Percentiles rank a stretch among this genome's conserved stretches.
Evolutionary conservation across 2,113 vertebrate species (phyloP).

Genomic region (Dromiciops gliroides): DNA sequence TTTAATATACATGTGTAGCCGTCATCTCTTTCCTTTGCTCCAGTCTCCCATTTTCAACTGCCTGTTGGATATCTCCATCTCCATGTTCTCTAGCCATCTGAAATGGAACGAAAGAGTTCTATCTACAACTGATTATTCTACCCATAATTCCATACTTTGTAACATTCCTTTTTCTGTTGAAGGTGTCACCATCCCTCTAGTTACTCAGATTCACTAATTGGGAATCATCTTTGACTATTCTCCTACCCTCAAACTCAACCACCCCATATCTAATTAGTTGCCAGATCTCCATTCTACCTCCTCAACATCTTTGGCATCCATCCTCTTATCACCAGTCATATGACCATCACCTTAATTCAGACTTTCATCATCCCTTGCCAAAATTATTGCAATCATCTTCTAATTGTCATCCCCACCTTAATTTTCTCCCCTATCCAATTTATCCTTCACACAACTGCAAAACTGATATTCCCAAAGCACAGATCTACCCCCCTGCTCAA

Average conservation of each 20-base stretch:
- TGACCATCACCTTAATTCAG: background rate
- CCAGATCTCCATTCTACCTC: background rate
- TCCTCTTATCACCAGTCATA: background rate
- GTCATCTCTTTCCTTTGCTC: background rate
- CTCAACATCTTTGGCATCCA: background rate
- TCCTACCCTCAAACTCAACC: background rate
- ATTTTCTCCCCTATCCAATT: background rate
- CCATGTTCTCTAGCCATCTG: background rate
- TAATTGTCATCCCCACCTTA: background rate
- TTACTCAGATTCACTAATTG: background rate
- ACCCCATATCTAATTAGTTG: background rate
- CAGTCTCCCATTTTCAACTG: background rate
- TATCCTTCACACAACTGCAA: background rate
- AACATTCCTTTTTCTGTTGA: background rate
- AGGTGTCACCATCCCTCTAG: background rate
- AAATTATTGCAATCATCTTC: background rate
- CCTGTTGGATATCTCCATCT: background rate
- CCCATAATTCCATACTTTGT: background rate
- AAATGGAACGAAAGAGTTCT: background rate
- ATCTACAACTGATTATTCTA: background rate
- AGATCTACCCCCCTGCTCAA: background rate
- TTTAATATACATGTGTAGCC: background rate
- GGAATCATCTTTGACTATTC: background rate
- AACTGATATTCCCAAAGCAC: background rate
- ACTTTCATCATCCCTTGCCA: background rate